Conservation (phyloP, 2,113 vertebrate genomes). For the Megalops atlanticus region DNA sequence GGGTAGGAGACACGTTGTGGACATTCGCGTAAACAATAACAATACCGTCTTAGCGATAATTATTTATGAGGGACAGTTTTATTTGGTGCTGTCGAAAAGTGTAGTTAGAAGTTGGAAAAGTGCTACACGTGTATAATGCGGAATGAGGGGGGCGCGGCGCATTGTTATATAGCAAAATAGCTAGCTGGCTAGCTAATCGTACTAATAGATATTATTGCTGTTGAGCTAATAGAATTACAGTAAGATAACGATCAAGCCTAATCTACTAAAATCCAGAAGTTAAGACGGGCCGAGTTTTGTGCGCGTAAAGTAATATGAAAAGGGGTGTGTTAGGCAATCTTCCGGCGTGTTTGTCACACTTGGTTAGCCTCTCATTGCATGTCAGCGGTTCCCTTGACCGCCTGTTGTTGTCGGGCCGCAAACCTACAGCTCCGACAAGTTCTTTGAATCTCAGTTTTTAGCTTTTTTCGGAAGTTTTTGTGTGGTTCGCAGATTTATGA, state of each 20-base stretch:
- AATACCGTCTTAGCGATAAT: neutral
- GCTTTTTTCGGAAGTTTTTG: too few species aligned
- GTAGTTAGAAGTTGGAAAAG: too few species aligned
- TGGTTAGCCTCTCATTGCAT: neutral
- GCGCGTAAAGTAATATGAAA: neutral
- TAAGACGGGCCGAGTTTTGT: neutral
- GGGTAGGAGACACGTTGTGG: neutral
- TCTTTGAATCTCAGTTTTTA: too few species aligned
- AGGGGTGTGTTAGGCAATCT: neutral
- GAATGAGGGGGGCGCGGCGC: neutral
- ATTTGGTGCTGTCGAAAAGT: too few species aligned
- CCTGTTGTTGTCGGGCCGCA: neutral
- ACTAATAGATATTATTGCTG: neutral
- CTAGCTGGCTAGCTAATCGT: rapidly evolving
- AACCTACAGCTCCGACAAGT: too few species aligned
- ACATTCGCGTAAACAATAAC: neutral
- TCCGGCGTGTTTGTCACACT: neutral
- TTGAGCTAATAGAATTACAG: neutral
- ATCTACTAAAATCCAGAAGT: neutral
- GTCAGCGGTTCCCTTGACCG: neutral
- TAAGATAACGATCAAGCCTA: neutral
- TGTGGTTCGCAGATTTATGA: too few species aligned
- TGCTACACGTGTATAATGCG: constrained; percentile 63
- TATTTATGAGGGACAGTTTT: too few species aligned
- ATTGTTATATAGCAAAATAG: neutral